These are phyloP conservation scores for Tauraco erythrolophus DNA, from an alignment of 2,113 vertebrate species.

Conservation along the genomic window DNA sequence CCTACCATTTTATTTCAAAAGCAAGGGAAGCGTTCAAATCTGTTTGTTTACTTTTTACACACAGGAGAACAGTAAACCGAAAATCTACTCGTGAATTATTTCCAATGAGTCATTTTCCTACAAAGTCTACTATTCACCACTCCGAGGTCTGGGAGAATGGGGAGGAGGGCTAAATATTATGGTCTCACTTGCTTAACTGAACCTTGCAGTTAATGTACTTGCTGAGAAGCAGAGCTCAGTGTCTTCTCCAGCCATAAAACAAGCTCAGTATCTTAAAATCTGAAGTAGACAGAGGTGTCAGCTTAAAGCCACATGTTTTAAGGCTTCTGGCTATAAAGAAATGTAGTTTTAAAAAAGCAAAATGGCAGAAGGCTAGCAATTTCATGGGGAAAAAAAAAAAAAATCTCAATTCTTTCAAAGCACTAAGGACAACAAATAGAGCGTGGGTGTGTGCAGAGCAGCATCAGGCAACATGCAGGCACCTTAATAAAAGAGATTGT, in stretches of 20 bases:
- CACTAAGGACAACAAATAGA: background rate
- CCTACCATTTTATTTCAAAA: conserved; percentile 9
- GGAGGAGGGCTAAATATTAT: background rate
- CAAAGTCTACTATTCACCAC: conserved; percentile 20
- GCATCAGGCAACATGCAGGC: background rate
- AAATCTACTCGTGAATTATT: conserved; percentile 36
- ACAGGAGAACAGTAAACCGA: conserved; percentile 25
- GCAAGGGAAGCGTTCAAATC: conserved; percentile 1
- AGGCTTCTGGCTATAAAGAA: background rate
- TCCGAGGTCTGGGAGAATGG: background rate
- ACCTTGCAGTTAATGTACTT: background rate
- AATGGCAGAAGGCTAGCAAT: background rate
- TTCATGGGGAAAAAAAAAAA: background rate
- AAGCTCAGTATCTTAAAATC: background rate
- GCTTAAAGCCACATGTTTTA: background rate
- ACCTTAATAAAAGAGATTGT: conserved; percentile 9
- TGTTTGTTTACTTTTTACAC: conserved; percentile 50
- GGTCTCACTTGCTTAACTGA: background rate
- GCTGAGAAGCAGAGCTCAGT: background rate
- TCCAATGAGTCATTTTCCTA: conserved; percentile 60
- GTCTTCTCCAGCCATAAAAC: background rate
- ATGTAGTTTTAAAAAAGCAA: background rate
- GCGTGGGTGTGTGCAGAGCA: background rate
- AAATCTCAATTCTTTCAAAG: background rate
- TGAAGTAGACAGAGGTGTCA: background rate